phyloP scores from a whole-genome alignment of 2,888 invertebrate species.

The Antheraea yamamai region DNA sequence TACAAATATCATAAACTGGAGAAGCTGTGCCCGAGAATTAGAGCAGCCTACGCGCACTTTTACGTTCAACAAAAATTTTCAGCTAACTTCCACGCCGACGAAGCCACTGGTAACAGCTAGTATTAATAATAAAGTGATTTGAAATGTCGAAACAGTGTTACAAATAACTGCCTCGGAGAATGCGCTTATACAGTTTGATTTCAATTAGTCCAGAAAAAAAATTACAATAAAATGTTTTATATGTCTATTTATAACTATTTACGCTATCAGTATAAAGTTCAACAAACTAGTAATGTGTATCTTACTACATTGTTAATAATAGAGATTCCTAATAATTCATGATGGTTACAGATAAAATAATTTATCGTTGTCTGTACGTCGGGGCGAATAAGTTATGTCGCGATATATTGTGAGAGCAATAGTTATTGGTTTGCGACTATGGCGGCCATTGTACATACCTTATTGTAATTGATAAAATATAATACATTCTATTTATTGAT shows the following conservation, averaged over 20 bases:
- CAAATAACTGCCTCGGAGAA: neutral
- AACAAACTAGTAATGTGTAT: conserved; percentile 4
- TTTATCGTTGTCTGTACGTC: conserved; percentile 16
- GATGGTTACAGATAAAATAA: conserved; percentile 6
- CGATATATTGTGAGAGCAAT: conserved; percentile 30
- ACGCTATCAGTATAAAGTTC: neutral
- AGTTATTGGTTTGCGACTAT: conserved; percentile 30
- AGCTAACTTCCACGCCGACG: too few relatives aligned
- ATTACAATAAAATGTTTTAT: neutral
- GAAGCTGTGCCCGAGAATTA: too few relatives aligned
- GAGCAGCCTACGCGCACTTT: too few relatives aligned
- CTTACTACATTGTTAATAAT: neutral
- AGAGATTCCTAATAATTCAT: neutral
- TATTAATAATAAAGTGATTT: too few relatives aligned
- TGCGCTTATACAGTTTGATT: neutral
- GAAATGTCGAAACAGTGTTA: neutral
- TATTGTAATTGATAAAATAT: neutral
- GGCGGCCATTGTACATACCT: conserved; percentile 24
- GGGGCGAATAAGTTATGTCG: conserved; percentile 32
- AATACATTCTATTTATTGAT: neutral
- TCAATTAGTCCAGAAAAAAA: neutral
- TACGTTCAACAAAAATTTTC: too few relatives aligned
- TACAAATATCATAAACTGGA: too few relatives aligned
- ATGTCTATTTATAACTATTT: neutral
- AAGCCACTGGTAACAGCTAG: too few relatives aligned